Conservation (phyloP, 2,888 invertebrate species). For the Phortica magna region DNA sequence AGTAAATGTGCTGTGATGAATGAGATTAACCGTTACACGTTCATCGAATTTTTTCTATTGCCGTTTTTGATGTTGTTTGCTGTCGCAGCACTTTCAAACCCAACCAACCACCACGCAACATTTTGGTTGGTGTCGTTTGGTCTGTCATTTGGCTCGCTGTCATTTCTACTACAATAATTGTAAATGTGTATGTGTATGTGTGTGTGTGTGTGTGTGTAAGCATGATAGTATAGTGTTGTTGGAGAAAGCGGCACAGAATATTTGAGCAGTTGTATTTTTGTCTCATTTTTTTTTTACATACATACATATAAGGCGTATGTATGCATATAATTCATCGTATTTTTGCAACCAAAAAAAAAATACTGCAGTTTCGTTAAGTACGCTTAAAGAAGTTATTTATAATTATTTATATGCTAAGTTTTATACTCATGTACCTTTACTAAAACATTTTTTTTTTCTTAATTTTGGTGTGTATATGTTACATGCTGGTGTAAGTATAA, state of each 20-base stretch:
- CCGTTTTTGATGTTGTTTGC: background rate
- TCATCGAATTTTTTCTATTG: slow-evolving; percentile 7
- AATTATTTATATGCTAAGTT: background rate
- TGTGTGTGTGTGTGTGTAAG: slow-evolving; percentile 14
- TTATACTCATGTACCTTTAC: too few species aligned
- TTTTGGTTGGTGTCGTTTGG: slow-evolving; percentile 41
- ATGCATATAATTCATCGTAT: background rate
- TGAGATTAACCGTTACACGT: slow-evolving; percentile 68
- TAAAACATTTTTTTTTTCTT: too few species aligned
- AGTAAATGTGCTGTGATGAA: slow-evolving; percentile 66
- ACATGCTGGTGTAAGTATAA: too few species aligned
- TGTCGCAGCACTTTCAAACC: background rate
- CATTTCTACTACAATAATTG: slow-evolving; percentile 45
- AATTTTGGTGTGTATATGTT: too few species aligned
- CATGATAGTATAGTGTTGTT: background rate
- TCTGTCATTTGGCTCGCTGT: slow-evolving; percentile 53
- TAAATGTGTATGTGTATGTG: slow-evolving; percentile 11
- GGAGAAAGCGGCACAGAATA: background rate
- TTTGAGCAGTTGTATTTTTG: background rate
- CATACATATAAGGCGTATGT: background rate
- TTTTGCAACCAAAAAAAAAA: background rate
- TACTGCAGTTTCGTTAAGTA: background rate
- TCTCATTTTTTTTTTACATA: background rate
- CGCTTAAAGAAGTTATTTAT: background rate
- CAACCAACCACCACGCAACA: slow-evolving; percentile 44